Evolutionary conservation across 1,140 invertebrate species (phyloP), one percentile per base, ranked within the genome.

Genomic region (Goniozus legneri): DNA sequence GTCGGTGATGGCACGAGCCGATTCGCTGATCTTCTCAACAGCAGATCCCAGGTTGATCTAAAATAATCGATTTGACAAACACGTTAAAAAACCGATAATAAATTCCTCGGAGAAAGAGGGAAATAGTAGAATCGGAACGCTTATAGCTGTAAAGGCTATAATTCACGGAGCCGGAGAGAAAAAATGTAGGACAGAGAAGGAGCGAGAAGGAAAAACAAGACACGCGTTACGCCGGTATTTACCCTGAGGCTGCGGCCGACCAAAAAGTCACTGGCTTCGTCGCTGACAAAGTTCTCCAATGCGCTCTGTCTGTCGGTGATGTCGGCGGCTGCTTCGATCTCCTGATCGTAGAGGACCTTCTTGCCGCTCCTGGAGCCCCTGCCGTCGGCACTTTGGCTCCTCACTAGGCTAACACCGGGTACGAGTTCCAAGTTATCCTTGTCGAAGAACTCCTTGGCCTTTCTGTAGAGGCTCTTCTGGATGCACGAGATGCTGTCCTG

Each of bases 401-500:
- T 81, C 43, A 82, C 75, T 16, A 85, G 54, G 3, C 76, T 79
- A 12, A 84, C 67, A 24, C 83, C 83, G 34, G 75, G 76, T 33
- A 80, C 65, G 21, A 84, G 47, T 43, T 83, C 79, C 35, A 83
- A 68, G 50, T 61, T 77, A 36, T 82, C 80, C 58, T 78, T 78
- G 21, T 77, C 76, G 58, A 85, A 83, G 62, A 84, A 78, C n/a
- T 79, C 77, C 57, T 78, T 80, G 3, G 80, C 79, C 52, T 75
- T 77, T 20, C 81, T 72, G 71, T 77, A 84, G 33, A 84, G 60
- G 41, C 62, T 75, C 54, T 80, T 75, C 64, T 85, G 84, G 37
- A 85, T 65, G 68, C 84, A 85, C 40, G 80, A 80, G 44, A 85
- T 84, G 44, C 83, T 84, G 71, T 85, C 83, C 57, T 81, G 75